phyloP scores from a whole-genome alignment of 2,888 invertebrate genomes.

The Drosophila mayaguana region DNA sequence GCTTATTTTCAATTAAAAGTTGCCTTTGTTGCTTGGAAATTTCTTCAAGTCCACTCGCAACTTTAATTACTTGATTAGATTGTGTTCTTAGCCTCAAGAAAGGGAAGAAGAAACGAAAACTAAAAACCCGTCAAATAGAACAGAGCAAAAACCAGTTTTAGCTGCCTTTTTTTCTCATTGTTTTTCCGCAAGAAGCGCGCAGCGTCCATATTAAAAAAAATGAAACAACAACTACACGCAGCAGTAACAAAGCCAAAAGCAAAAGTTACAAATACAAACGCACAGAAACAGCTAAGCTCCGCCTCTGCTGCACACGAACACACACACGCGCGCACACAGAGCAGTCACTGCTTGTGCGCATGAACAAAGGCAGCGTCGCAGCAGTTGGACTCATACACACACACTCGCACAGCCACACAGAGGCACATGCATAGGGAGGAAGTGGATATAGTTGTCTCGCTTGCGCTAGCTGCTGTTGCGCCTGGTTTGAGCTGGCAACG shows the following conservation, averaged over 20 bases:
- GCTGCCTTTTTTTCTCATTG: slow-evolving; percentile 18
- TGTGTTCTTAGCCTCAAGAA: slow-evolving; percentile 25
- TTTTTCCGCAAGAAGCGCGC: slow-evolving; percentile 29
- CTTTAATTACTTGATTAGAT: slow-evolving; percentile 64
- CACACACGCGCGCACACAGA: slow-evolving; percentile 1
- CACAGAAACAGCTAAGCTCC: slow-evolving; percentile 45
- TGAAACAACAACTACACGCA: slow-evolving; percentile 15
- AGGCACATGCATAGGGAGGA: slow-evolving; percentile 32
- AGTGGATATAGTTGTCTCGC: slow-evolving; percentile 55
- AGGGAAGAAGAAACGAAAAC: slow-evolving; percentile 8
- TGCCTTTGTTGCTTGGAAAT: slow-evolving; percentile 24
- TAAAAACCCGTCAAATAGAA: slow-evolving; percentile 54
- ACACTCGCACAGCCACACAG: slow-evolving; percentile 9
- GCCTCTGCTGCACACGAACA: slow-evolving; percentile 30
- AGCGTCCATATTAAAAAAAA: slow-evolving; percentile 57
- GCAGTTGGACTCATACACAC: slow-evolving; percentile 18
- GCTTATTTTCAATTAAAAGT: slow-evolving; percentile 47
- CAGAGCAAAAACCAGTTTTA: slow-evolving; percentile 54
- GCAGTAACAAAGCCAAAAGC: slow-evolving; percentile 39
- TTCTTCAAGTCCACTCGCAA: slow-evolving; percentile 34
- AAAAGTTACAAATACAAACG: slow-evolving; percentile 45
- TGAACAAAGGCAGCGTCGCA: slow-evolving; percentile 53
- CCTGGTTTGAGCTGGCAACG: slow-evolving; percentile 34
- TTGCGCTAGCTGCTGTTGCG: slow-evolving; percentile 40
- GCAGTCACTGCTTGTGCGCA: slow-evolving; percentile 44